These are phyloP conservation scores for Leistus spinibarbis DNA, from an alignment of 2,888 invertebrate species.

Conservation along the genomic window DNA sequence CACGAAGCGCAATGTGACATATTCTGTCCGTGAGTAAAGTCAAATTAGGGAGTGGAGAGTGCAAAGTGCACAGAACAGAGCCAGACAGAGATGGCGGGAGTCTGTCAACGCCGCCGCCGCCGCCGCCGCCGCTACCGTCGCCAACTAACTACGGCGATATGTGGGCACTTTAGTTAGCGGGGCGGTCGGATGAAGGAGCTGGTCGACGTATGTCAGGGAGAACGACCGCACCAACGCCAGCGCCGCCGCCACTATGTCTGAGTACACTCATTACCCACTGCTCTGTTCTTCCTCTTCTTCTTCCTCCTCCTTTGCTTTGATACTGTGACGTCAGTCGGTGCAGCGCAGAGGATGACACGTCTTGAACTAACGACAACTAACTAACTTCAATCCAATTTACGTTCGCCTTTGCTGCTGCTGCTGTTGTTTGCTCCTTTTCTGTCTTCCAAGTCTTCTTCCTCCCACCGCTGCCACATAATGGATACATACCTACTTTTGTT, in stretches of 20 bases:
- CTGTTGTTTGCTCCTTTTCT: background rate
- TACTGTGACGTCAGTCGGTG: background rate
- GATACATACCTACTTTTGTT: background rate
- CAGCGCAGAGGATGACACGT: background rate
- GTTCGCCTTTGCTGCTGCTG: background rate
- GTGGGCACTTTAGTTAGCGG: background rate
- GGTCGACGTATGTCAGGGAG: background rate
- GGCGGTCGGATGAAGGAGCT: background rate
- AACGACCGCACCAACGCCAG: background rate
- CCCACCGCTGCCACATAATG: background rate
- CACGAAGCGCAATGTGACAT: background rate
- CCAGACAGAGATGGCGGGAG: background rate
- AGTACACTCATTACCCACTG: conserved; percentile 1
- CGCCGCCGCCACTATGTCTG: background rate
- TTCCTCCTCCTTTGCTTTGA: background rate
- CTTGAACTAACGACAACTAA: background rate
- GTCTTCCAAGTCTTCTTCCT: background rate
- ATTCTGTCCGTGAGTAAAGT: background rate
- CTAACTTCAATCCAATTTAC: background rate
- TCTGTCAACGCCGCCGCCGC: background rate
- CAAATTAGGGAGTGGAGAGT: background rate
- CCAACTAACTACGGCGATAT: background rate
- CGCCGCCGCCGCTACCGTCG: background rate
- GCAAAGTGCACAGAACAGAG: background rate
- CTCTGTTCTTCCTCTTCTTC: background rate